Evolutionary conservation across 1,140 invertebrate species (phyloP).

Genomic region (Teleopsis dalmanni): DNA sequence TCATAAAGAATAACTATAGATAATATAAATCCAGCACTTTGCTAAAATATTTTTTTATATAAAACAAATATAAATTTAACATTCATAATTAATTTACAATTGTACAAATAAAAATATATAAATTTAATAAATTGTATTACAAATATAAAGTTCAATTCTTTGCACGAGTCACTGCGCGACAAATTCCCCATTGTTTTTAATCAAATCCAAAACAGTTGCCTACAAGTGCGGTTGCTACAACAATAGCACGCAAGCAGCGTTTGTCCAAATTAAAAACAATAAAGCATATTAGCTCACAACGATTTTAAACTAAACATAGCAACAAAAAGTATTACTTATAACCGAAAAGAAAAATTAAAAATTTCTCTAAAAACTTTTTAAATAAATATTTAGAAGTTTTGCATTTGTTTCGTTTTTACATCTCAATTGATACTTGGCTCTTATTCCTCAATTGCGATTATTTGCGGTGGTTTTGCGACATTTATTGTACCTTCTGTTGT

Average conservation of each 20-base stretch:
- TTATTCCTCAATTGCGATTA: conserved; percentile 39
- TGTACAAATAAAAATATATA: too few species aligned
- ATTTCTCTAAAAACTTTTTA: too few species aligned
- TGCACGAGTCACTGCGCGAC: conserved; percentile 8
- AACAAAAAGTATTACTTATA: too few species aligned
- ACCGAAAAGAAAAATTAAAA: too few species aligned
- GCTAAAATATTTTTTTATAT: too few species aligned
- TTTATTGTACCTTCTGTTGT: conserved; percentile 12
- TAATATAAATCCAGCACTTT: too few species aligned
- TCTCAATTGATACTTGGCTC: neutral
- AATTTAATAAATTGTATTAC: too few species aligned
- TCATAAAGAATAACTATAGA: too few species aligned
- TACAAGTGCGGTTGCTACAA: neutral
- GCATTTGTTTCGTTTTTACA: neutral
- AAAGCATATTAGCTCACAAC: neutral
- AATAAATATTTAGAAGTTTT: neutral
- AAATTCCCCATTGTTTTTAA: neutral
- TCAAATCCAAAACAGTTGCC: neutral
- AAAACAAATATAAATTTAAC: too few species aligned
- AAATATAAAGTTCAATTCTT: too few species aligned
- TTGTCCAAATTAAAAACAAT: neutral
- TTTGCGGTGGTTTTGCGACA: conserved; percentile 40
- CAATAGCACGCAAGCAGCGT: neutral
- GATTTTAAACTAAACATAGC: neutral
- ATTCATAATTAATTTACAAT: too few species aligned